A percentile compares a stretch with the other conserved stretches of the same genome.
Evolutionary conservation across 2,113 vertebrate species (phyloP).

Genomic region (Platichthys flesus): DNA sequence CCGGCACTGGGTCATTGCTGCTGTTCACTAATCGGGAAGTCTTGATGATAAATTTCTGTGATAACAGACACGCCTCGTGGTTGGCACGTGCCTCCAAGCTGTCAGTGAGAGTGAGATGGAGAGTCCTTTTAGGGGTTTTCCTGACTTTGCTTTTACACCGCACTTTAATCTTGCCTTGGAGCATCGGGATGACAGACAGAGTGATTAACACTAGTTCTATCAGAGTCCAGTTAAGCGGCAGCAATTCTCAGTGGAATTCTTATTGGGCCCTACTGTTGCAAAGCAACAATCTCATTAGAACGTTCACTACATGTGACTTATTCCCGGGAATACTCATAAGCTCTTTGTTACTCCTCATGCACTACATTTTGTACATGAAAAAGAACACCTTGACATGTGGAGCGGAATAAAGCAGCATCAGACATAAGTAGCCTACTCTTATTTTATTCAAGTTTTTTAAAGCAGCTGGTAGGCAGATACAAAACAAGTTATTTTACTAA

Average conservation of each 20-base stretch:
- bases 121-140: slow-evolving; percentile 61
- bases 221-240: slow-evolving; percentile 54
- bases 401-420: slow-evolving; percentile 27
- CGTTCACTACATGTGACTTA: slow-evolving; percentile 8
- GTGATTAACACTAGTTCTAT: slow-evolving; percentile 66
- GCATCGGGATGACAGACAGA: slow-evolving; percentile 59
- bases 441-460: not conserved
- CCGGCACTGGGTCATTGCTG: slow-evolving; percentile 54
- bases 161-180: slow-evolving; percentile 74
- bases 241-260: slow-evolving; percentile 34
- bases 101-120: slow-evolving; percentile 47
- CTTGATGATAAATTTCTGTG: slow-evolving; percentile 57
- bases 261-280: slow-evolving; percentile 22
- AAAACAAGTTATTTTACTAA: not conserved
- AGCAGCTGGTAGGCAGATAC: not conserved
- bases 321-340: slow-evolving; percentile 19
- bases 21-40: slow-evolving; percentile 58
- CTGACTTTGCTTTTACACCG: slow-evolving; percentile 66
- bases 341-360: not conserved
- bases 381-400: slow-evolving; percentile 8
- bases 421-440: slow-evolving; percentile 4
- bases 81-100: slow-evolving; percentile 52
- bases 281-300: slow-evolving; percentile 14
- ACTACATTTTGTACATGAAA: slow-evolving; percentile 8
- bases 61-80: slow-evolving; percentile 51